Conservation (phyloP, 2,797 vertebrate species). For the Balearica regulorum region DNA sequence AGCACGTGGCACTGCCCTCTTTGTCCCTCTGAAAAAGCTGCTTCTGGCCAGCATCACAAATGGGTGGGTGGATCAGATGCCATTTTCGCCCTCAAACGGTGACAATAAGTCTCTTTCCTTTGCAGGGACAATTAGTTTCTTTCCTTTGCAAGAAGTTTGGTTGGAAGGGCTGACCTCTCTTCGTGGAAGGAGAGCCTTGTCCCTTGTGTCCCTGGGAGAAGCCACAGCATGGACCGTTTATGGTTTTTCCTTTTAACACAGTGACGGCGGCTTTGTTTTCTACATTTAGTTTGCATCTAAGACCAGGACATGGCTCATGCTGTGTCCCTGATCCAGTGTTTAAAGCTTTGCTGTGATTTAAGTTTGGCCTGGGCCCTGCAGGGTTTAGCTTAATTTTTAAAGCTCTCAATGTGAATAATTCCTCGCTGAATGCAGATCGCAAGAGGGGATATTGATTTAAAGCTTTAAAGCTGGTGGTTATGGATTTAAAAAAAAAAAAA, state of each 20-base stretch:
- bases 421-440: constrained; percentile 62
- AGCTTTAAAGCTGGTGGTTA: constrained; percentile 67
- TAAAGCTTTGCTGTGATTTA: constrained; percentile 64
- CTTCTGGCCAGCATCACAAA: not conserved
- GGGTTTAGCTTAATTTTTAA: constrained; percentile 69
- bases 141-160: not conserved
- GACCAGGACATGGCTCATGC: constrained; percentile 41
- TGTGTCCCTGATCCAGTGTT: constrained; percentile 64
- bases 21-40: not conserved
- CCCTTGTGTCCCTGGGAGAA: constrained; percentile 52
- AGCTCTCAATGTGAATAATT: constrained; percentile 65
- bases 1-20: not conserved
- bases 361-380: constrained; percentile 65
- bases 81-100: not conserved
- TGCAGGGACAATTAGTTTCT: constrained; percentile 19
- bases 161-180: constrained; percentile 45
- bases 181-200: not conserved
- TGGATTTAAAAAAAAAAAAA: constrained; percentile 39
- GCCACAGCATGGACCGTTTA: constrained; percentile 17
- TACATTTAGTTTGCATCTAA: constrained; percentile 54
- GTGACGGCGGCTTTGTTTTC: constrained; percentile 41
- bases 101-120: constrained; percentile 21
- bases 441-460: constrained; percentile 70
- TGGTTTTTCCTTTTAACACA: constrained; percentile 52
- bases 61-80: not conserved